A percentile compares a stretch with the other conserved stretches of the same genome.
Evolutionary conservation across 1,140 invertebrate genomes (phyloP).

Genomic region (Meloidogyne floridensis): DNA sequence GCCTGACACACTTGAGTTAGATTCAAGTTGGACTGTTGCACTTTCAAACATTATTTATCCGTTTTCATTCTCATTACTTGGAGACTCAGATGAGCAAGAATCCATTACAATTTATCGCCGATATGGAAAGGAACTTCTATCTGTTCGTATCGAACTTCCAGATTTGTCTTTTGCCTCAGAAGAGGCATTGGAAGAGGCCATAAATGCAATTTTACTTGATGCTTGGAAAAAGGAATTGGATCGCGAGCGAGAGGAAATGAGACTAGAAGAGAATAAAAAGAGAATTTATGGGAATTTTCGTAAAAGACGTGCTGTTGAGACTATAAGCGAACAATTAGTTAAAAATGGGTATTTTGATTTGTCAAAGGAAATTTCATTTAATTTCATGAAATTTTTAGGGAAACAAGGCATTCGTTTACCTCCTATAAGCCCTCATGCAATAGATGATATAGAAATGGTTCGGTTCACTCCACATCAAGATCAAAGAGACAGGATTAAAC

Average conservation of each 20-base stretch:
- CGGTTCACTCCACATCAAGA: no score
- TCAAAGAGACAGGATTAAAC: no score
- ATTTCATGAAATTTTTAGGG: no score
- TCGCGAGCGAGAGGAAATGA: not conserved
- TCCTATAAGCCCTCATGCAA: no score
- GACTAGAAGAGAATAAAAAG: no score
- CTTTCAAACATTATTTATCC: slow-evolving; percentile 30
- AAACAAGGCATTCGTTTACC: no score
- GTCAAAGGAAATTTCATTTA: no score
- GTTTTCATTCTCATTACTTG: slow-evolving; percentile 18
- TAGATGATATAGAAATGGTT: no score
- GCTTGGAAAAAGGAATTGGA: not conserved
- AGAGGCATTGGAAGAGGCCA: not conserved
- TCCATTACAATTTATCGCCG: not conserved
- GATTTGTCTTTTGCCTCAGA: not conserved
- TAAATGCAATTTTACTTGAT: not conserved
- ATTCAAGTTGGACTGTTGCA: slow-evolving; percentile 31
- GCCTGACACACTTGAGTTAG: slow-evolving; percentile 28
- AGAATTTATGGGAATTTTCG: no score
- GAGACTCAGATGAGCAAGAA: not conserved
- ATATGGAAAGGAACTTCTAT: not conserved
- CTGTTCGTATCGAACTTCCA: not conserved
- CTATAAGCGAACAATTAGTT: no score
- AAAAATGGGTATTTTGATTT: no score
- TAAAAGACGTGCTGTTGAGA: no score